Evolutionary conservation across 2,797 vertebrate genomes (phyloP), one percentile per base, ranked within the genome.

Genomic region (Myripristis jacobus): DNA sequence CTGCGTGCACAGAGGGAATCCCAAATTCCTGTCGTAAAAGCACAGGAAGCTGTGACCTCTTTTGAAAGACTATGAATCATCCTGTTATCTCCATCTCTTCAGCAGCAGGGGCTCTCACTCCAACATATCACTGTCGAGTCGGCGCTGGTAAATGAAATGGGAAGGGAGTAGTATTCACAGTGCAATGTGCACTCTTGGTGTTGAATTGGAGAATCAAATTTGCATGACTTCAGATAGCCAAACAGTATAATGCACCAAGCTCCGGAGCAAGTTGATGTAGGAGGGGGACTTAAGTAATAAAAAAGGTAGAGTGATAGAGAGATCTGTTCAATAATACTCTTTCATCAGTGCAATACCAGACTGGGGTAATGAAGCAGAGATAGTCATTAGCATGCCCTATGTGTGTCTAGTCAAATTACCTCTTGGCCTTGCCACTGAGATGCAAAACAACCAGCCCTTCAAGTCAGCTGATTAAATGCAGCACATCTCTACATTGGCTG

Each of bases 51-150:
- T 70, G 75, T 87, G 88, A 91, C 89, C 89, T 87, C 88, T 81
- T 88, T 89, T 91, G 82, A 89, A 79, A 87, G 83, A 69, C 86
- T 78, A 91, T 92, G 90, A 92, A 91, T 93, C 90, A 90, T 87
- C 79, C 88, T 87, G 87, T 92, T 91, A 92, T 93, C 90, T 89
- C 55, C 79, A 79, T 85, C 83, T 86, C 83, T 48, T 87, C 66
- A 47, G 80, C 62, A 61, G 76, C 70, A 60, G 83, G 73, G 79
- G 71, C 82, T 82, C 81, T 87, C 73, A 63, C 83, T 87, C 74
- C 66, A 50, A 46, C 66, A 16, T 68, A 82, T 82, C 83, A 44
- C 81, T 81, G 79, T 83, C 66, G 38, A 79, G 73, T 82, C 63
- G 44, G 66, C 61, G 71, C 75, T 31, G 47, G 78, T 75, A 85